A percentile compares a stretch with the other conserved stretches of the same genome.
These are phyloP conservation scores for Calypte anna DNA, from an alignment of 2,113 vertebrate genomes.

Conservation along the genomic window DNA sequence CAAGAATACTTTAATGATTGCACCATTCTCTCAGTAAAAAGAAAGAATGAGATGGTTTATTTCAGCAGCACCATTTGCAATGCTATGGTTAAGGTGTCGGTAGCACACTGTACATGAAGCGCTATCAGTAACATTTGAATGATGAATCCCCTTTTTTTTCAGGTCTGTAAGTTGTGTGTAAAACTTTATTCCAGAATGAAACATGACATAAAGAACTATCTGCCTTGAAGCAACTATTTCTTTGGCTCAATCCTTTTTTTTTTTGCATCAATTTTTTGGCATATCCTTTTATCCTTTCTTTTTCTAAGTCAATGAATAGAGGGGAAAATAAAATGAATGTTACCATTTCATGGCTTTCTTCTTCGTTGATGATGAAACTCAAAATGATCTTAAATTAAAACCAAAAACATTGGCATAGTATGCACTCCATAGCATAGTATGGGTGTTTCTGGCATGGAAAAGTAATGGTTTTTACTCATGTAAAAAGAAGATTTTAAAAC, in stretches of 20 bases:
- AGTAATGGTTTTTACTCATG: not conserved
- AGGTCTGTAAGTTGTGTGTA: not conserved
- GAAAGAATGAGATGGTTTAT: constrained; percentile 18
- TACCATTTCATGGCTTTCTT: constrained; percentile 12
- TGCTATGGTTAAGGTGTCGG: not conserved
- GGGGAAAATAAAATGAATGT: not conserved
- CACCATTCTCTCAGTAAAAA: constrained; percentile 1
- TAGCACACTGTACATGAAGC: not conserved
- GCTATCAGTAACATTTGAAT: constrained; percentile 5
- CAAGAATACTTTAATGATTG: constrained; percentile 62
- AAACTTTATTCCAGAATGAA: constrained; percentile 41
- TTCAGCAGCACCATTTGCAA: not conserved
- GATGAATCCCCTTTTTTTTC: constrained; percentile 11
- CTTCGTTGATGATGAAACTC: not conserved
- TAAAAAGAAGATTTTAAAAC: not conserved
- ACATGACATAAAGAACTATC: constrained; percentile 31
- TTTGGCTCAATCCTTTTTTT: not conserved
- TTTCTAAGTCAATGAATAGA: constrained; percentile 18
- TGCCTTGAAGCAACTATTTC: constrained; percentile 12
- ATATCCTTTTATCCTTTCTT: not conserved
- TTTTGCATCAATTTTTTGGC: constrained; percentile 26
- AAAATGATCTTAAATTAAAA: constrained; percentile 34
- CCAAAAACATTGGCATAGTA: not conserved
- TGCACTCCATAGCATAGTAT: not conserved
- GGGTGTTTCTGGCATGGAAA: constrained; percentile 15